Conservation (phyloP, 1,140 invertebrate species). For the Drosophila grimshawi region DNA sequence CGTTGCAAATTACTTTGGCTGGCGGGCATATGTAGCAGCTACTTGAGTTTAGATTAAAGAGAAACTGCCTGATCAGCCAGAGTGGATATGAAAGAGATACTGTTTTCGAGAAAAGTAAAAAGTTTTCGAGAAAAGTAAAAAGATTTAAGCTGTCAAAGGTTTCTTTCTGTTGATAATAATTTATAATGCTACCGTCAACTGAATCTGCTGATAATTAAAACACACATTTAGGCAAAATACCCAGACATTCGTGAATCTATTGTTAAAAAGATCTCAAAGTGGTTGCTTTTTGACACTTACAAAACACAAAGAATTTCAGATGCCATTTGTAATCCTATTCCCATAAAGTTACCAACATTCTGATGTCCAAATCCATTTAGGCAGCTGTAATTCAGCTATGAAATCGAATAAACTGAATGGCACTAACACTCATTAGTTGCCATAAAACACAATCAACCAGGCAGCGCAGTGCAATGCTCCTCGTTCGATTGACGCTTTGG, state of each 20-base stretch:
- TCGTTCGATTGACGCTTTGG: slow-evolving; percentile 24
- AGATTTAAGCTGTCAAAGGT: too few species aligned
- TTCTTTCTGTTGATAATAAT: too few species aligned
- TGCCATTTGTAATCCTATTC: slow-evolving; percentile 7
- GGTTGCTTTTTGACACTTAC: neutral
- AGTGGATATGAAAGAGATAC: too few species aligned
- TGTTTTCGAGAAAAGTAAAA: too few species aligned
- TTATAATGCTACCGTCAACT: neutral
- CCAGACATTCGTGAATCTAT: too few species aligned
- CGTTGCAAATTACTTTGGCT: slow-evolving; percentile 33
- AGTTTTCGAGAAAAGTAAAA: too few species aligned
- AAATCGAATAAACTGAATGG: slow-evolving; percentile 46
- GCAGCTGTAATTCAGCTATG: slow-evolving; percentile 20
- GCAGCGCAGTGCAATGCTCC: neutral
- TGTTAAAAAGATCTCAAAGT: too few species aligned
- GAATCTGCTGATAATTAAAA: neutral
- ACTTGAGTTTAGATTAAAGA: neutral
- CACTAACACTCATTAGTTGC: slow-evolving; percentile 69
- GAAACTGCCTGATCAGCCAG: neutral
- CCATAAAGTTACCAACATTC: slow-evolving; percentile 9
- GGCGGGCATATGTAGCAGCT: neutral
- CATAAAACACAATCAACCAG: slow-evolving; percentile 68
- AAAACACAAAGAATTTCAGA: slow-evolving; percentile 1
- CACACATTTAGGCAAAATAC: too few species aligned
- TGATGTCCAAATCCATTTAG: slow-evolving; percentile 29